Base-by-base conservation (phyloP, 2,888 invertebrate genomes). In the Acleris emargana region DNA sequence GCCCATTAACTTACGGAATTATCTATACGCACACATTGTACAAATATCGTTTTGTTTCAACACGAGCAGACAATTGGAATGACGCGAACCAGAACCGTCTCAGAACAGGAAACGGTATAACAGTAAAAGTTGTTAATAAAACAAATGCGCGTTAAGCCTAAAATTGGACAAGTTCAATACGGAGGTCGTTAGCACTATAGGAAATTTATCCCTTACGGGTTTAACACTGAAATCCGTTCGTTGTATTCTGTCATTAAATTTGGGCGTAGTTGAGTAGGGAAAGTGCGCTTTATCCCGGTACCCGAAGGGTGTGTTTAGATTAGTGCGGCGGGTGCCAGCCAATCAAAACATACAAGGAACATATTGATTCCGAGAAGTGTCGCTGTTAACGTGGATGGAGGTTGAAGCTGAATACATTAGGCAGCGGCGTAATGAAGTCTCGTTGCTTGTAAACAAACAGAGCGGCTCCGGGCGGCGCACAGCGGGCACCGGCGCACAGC, bases 321-420 rank as follows among this genome's bases (percentile, higher is more conserved):
- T 79, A 82, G 71, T 74, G 71, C 71, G 71, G 71, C 69, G 71
- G 75, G 78, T 80, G 82, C 79, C 80, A 89, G 86, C 89, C 90
- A 91, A 91, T 92, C 92, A 92, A 92, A 92, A 92, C 92, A 91
- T 91, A 91, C 92, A 91, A 90, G 90, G 89, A 91, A 89, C 91
- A 90, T 92, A 92, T 92, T 92, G 92, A 92, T 92, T 92, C 92
- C 88, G 90, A 91, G 92, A 92, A 92, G 92, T 92, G 92, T 92
- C 92, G 91, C 90, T 91, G 92, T 91, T 91, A 91, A 90, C 92
- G 91, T 90, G 89, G 67, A 72, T 90, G 89, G 86, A 91, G 91
- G 91, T 91, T 91, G 91, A 91, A 92, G 92, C 91, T 91, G 92
- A 92, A 92, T 92, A 92, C 92, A 92, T 92, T 92, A 92, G 91